Evolutionary conservation across 1,140 invertebrate genomes (phyloP), one percentile per base, ranked within the genome.

Genomic region (Drosophila varians): DNA sequence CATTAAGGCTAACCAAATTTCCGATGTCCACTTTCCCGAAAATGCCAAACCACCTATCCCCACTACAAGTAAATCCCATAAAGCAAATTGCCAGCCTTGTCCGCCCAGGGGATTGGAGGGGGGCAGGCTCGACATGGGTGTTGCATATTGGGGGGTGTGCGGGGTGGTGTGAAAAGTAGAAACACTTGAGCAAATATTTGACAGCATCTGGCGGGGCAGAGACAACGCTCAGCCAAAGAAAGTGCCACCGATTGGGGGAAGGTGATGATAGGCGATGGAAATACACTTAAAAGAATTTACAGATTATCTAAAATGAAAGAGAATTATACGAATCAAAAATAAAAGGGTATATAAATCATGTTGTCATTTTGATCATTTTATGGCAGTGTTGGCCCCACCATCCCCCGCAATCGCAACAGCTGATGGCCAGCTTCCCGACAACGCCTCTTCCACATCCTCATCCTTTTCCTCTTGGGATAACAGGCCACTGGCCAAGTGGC

Each of bases 111-210:
- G 36, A 31, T 48, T 12, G 18, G 26, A 9, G 31, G 56, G n/a
- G 64, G 25, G 40, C 23, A 40, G 26, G 11, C n/a, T 12, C 12
- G 43, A 21, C 55, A 64, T 64, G 55, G 55, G 26, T 47, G 60
- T 19, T 16, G 55, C n/a, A 21, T 18, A 25, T 21, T 2, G 42
- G n/a, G 60, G 60, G 55, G 40, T 60, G 43, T 26, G 40, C 21
- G 60, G 56, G 23, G 42, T 61, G 40, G 60, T 64, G 60, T 46
- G 60, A 64, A 64, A 64, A 62, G 42, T 49, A 61, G 49, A 73
- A 58, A 60, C 77, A 82, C 48, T 79, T 74, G 70, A 60, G 55
- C 60, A 78, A 84, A 83, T 72, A 83, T 78, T 84, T 84, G 75
- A 57, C 56, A 74, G 71, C 52, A 64, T 54, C 70, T 52, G 38